These are phyloP conservation scores for Brachyptera putata DNA, from an alignment of 2,888 invertebrate genomes.

Conservation along the genomic window DNA sequence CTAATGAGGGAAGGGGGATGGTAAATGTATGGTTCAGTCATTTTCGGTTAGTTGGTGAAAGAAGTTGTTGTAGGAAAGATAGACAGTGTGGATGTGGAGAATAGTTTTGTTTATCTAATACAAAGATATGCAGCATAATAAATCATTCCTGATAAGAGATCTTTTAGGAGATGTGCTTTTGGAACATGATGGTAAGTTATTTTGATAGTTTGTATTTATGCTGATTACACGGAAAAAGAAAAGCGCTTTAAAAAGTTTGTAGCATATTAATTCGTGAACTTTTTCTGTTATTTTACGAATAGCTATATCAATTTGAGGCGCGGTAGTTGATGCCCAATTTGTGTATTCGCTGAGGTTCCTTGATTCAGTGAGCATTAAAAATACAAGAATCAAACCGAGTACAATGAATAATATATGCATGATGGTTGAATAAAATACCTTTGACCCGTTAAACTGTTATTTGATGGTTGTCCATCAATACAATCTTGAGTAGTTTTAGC, in stretches of 20 bases:
- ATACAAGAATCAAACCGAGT: too few species aligned
- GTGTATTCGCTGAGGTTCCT: too few species aligned
- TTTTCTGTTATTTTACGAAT: neutral
- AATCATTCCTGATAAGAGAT: conserved; percentile 81
- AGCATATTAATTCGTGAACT: neutral
- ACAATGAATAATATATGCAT: too few species aligned
- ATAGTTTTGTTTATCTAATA: neutral
- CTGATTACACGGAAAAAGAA: conserved; percentile 16
- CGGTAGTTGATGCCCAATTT: too few species aligned
- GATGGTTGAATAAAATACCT: too few species aligned
- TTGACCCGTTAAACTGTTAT: too few species aligned
- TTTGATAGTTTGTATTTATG: neutral
- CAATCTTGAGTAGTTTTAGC: too few species aligned
- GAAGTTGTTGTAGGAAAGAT: conserved; percentile 2
- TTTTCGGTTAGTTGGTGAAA: conserved; percentile 4
- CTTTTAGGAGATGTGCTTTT: conserved; percentile 70
- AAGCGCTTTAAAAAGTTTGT: conserved; percentile 24
- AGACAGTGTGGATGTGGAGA: neutral
- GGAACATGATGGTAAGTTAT: conserved; percentile 45
- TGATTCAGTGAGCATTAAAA: too few species aligned
- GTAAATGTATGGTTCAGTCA: neutral
- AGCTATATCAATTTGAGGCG: neutral
- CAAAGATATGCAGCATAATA: conserved; percentile 47
- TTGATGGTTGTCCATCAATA: too few species aligned
- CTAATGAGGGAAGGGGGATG: conserved; percentile 16